Conservation (phyloP, 35 echinoderm and acorn worm genomes). For the Stichopus chloronotus region DNA sequence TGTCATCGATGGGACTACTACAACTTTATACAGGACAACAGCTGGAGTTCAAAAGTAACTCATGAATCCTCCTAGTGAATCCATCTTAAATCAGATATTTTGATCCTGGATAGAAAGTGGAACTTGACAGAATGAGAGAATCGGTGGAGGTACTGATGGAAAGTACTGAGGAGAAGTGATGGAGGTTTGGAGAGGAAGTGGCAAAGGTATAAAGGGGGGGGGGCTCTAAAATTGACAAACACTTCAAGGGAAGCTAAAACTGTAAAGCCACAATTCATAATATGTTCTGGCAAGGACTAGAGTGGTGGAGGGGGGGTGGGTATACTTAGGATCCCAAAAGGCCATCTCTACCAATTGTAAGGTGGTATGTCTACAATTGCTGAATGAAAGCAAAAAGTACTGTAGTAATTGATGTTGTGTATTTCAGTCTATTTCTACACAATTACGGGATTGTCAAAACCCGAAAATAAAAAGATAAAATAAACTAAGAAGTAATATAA, state of each 20-base stretch:
- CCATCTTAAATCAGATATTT: neutral
- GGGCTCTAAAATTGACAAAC: too few relatives aligned
- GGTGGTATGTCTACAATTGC: too few relatives aligned
- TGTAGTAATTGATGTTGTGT: neutral
- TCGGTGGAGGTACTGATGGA: neutral
- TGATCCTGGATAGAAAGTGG: neutral
- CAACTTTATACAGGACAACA: too few relatives aligned
- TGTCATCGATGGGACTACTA: neutral
- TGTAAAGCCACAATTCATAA: too few relatives aligned
- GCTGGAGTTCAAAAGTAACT: too few relatives aligned
- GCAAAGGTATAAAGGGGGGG: neutral
- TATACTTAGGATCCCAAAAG: neutral
- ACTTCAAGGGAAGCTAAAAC: too few relatives aligned
- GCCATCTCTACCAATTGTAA: too few relatives aligned
- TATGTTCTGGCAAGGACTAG: neutral
- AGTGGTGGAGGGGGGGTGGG: neutral
- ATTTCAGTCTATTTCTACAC: neutral
- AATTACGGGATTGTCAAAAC: neutral
- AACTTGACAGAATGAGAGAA: neutral
- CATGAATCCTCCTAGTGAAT: neutral
- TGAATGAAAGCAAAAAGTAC: neutral
- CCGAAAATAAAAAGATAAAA: neutral
- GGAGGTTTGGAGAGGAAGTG: neutral
- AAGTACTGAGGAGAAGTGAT: neutral
- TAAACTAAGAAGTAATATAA: neutral